Evolutionary conservation across 2,888 invertebrate genomes (phyloP).

Genomic region (Calephelis perditalis): DNA sequence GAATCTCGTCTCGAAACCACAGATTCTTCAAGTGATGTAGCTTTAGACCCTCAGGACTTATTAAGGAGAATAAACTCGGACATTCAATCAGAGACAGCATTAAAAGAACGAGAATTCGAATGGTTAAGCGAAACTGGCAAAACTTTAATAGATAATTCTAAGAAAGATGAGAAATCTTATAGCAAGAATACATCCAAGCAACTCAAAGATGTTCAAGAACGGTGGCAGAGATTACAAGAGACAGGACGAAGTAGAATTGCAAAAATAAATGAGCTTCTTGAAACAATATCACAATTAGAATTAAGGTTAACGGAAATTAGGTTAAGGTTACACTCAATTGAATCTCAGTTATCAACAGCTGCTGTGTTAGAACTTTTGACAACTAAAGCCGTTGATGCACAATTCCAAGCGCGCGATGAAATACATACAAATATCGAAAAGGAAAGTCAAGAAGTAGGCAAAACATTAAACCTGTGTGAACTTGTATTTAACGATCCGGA

Average conservation of each 20-base stretch:
- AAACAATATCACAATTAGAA: slow-evolving; percentile 84
- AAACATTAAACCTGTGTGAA: slow-evolving; percentile 88
- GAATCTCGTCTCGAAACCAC: slow-evolving; percentile 82
- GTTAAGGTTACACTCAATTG: slow-evolving; percentile 84
- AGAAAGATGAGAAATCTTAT: slow-evolving; percentile 77
- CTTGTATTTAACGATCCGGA: slow-evolving; percentile 86
- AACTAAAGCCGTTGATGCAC: slow-evolving; percentile 82
- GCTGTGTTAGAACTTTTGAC: slow-evolving; percentile 82
- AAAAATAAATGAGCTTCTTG: slow-evolving; percentile 84
- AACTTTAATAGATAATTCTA: slow-evolving; percentile 80
- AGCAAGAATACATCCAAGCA: slow-evolving; percentile 78
- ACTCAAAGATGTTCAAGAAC: slow-evolving; percentile 77
- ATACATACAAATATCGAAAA: slow-evolving; percentile 86
- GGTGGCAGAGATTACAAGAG: slow-evolving; percentile 83
- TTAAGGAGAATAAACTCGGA: slow-evolving; percentile 85
- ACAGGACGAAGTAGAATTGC: slow-evolving; percentile 82
- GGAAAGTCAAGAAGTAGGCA: slow-evolving; percentile 87
- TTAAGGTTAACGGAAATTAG: slow-evolving; percentile 84
- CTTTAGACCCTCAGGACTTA: slow-evolving; percentile 84
- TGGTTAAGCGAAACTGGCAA: slow-evolving; percentile 86
- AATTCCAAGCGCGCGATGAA: slow-evolving; percentile 83
- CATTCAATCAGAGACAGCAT: slow-evolving; percentile 84
- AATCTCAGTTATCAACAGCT: slow-evolving; percentile 82
- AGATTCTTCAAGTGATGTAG: slow-evolving; percentile 65
- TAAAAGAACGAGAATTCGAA: slow-evolving; percentile 87